Evolutionary conservation across 1,140 invertebrate genomes (phyloP).

Genomic region (Lucilia cuprina): DNA sequence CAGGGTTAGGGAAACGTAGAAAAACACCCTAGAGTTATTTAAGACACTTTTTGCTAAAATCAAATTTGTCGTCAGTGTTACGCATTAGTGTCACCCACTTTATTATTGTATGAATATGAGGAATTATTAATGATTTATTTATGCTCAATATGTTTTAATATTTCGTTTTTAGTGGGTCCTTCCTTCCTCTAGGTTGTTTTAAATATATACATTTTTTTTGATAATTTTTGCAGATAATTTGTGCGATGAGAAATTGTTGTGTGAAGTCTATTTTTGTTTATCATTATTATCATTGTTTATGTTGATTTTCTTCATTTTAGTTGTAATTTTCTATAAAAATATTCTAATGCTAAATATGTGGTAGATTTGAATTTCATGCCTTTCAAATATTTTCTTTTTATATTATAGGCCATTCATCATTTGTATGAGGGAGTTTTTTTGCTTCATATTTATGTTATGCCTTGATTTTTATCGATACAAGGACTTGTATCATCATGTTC

Average conservation of each 20-base stretch:
- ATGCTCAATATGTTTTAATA: slow-evolving; percentile 36
- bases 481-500: slow-evolving; percentile 3
- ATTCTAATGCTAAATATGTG: not conserved
- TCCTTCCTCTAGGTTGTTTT: not conserved
- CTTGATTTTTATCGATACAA: slow-evolving; percentile 19
- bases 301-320: not conserved
- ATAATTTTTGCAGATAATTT: not conserved
- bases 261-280: not conserved
- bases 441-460: not conserved
- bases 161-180: not conserved
- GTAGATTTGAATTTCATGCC: slow-evolving; percentile 2
- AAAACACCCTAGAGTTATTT: not conserved
- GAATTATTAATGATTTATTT: slow-evolving; percentile 40
- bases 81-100: slow-evolving; percentile 25
- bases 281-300: slow-evolving; percentile 26
- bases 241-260: not conserved
- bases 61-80: not conserved
- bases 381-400: not conserved
- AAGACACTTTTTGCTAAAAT: not conserved
- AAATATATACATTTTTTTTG: not conserved
- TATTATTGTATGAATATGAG: slow-evolving; percentile 12
- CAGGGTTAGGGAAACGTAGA: not conserved
- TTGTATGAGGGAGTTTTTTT: not conserved
- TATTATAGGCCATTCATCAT: slow-evolving; percentile 10
- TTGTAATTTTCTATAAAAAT: not conserved